Conservation (phyloP, 2,113 vertebrate genomes). For the Corythoichthys haematopterus region DNA sequence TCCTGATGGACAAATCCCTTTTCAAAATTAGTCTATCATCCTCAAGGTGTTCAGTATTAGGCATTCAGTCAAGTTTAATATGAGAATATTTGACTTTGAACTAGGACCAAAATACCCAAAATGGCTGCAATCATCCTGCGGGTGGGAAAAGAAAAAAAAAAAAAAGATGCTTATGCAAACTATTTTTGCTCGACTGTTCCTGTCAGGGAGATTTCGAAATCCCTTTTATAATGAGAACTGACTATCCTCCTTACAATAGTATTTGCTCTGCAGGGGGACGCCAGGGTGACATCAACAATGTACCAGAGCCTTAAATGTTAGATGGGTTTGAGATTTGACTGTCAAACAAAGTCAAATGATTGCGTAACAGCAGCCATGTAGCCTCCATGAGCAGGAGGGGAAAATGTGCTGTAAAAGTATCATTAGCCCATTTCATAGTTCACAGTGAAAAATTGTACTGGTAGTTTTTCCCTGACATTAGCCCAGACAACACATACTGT, state of each 20-base stretch:
- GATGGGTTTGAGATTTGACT: slow-evolving; percentile 15
- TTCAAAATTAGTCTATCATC: slow-evolving; percentile 18
- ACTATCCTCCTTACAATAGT: slow-evolving; percentile 47
- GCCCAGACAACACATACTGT: too few relatives aligned
- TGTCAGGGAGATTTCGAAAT: slow-evolving; percentile 54
- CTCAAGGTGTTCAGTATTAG: slow-evolving; percentile 20
- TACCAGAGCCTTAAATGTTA: not conserved
- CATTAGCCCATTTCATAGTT: too few relatives aligned
- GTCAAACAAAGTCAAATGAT: slow-evolving; percentile 25
- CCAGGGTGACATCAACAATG: slow-evolving; percentile 30
- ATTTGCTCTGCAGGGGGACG: slow-evolving; percentile 30
- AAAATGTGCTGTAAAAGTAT: slow-evolving; percentile 26
- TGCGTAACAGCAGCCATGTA: slow-evolving; percentile 8
- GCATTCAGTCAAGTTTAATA: slow-evolving; percentile 29
- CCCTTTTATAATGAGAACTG: slow-evolving; percentile 49
- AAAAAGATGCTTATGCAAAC: slow-evolving; percentile 54
- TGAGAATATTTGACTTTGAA: slow-evolving; percentile 44
- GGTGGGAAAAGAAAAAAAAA: slow-evolving; percentile 19
- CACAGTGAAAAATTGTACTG: too few relatives aligned
- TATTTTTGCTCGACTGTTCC: slow-evolving; percentile 39
- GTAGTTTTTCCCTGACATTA: too few relatives aligned
- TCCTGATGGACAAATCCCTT: slow-evolving; percentile 20
- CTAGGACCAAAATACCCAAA: slow-evolving; percentile 32
- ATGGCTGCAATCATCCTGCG: slow-evolving; percentile 45
- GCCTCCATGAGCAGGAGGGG: slow-evolving; percentile 24